These are phyloP conservation scores for Coreoperca whiteheadi DNA, from an alignment of 2,113 vertebrate species.

Conservation along the genomic window DNA sequence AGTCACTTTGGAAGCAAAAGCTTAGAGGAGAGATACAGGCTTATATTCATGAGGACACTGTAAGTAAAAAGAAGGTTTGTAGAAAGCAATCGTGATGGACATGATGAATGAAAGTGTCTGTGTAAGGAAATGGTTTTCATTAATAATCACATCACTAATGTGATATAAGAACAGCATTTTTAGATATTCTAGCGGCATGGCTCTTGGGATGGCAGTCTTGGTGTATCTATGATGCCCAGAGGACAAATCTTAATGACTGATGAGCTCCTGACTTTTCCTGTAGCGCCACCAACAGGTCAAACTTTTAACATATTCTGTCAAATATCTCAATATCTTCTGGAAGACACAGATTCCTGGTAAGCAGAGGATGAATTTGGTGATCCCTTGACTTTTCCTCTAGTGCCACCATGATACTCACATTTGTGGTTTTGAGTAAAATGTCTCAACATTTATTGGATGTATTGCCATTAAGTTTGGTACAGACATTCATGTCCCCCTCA, in stretches of 20 bases:
- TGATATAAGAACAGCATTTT: neutral
- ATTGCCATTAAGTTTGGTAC: too few species aligned
- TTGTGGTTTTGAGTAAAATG: too few species aligned
- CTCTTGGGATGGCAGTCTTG: neutral
- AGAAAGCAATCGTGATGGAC: conserved; percentile 14
- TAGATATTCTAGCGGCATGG: neutral
- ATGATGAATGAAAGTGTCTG: neutral
- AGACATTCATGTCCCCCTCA: too few species aligned
- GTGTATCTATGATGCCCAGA: neutral
- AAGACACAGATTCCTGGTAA: neutral
- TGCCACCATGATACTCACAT: too few species aligned
- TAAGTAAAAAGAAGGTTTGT: conserved; percentile 13
- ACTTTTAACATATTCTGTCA: neutral
- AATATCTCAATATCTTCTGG: neutral
- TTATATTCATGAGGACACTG: conserved; percentile 5
- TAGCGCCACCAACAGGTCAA: neutral
- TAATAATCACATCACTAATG: neutral
- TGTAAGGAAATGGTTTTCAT: neutral
- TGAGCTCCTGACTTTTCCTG: neutral
- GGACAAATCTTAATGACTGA: neutral
- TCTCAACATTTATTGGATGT: too few species aligned
- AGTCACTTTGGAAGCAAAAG: neutral
- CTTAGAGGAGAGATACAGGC: conserved; percentile 9
- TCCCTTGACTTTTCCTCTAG: too few species aligned
- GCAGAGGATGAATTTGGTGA: neutral